These are phyloP conservation scores for Drosophila nr. perissopoda DNA, from an alignment of 2,888 invertebrate genomes.

Conservation along the genomic window DNA sequence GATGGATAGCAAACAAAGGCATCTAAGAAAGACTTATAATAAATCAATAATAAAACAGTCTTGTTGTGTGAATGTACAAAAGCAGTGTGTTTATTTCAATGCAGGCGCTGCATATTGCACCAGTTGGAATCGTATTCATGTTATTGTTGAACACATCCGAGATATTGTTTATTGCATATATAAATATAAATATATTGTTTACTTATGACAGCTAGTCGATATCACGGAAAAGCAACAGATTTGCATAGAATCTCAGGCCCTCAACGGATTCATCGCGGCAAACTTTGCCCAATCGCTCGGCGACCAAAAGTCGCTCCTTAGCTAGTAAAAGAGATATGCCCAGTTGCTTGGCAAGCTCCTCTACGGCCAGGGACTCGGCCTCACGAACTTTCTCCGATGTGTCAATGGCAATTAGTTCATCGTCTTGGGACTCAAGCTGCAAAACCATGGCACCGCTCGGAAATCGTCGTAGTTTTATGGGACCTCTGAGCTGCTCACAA, in stretches of 20 bases:
- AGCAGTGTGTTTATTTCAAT: constrained; percentile 22
- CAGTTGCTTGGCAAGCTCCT: constrained; percentile 92
- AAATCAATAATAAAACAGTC: constrained; percentile 63
- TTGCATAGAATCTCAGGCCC: constrained; percentile 97
- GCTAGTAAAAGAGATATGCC: constrained; percentile 95
- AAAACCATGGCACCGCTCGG: constrained; percentile 98
- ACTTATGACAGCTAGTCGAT: constrained; percentile 27
- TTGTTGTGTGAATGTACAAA: constrained; percentile 60
- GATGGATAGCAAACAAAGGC: constrained; percentile 54
- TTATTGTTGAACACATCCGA: constrained; percentile 5
- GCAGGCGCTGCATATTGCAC: background rate
- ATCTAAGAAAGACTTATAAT: constrained; percentile 61
- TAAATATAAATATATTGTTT: constrained; percentile 6
- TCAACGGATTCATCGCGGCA: constrained; percentile 98
- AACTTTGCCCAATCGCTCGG: constrained; percentile 93
- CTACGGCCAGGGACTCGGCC: constrained; percentile 91
- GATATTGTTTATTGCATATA: constrained; percentile 10
- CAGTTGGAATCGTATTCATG: background rate
- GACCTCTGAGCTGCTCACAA: constrained; percentile 89
- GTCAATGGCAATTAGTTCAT: constrained; percentile 89
- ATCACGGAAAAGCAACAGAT: constrained; percentile 88
- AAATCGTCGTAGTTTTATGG: constrained; percentile 92
- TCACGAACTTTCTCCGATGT: constrained; percentile 88
- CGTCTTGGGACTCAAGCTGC: constrained; percentile 91
- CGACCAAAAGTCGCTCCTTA: constrained; percentile 93